phyloP scores from a whole-genome alignment of 2,797 vertebrate species.

The Hozukius guyotensis region DNA sequence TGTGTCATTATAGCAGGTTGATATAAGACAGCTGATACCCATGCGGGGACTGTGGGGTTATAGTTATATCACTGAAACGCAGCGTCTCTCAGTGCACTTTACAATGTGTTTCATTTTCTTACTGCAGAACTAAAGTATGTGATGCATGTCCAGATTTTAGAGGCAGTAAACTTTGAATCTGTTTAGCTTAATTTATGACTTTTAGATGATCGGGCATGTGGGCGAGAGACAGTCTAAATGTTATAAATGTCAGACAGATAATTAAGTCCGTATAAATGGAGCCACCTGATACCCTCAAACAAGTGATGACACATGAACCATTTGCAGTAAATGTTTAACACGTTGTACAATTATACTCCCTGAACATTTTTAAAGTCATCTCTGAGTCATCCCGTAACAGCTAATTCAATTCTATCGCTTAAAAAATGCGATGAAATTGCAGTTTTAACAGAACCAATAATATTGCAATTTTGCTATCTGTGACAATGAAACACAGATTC shows the following conservation, averaged over 20 bases:
- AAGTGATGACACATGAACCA: conserved; percentile 5
- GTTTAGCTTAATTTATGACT: conserved; percentile 3
- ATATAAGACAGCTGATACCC: conserved; percentile 50
- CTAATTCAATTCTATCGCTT: conserved; percentile 18
- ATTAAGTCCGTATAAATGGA: conserved; percentile 28
- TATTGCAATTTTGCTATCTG: conserved; percentile 33
- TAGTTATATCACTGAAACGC: not conserved
- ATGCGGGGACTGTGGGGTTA: conserved; percentile 9
- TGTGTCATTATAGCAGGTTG: conserved; percentile 56
- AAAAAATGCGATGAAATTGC: conserved; percentile 33
- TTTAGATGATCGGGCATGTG: not conserved
- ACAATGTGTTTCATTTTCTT: not conserved
- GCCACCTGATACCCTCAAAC: conserved; percentile 33
- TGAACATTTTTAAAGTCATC: conserved; percentile 5
- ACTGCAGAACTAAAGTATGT: not conserved
- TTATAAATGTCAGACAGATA: conserved; percentile 15
- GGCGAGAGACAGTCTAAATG: not conserved
- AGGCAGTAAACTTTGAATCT: not conserved
- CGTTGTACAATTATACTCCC: not conserved
- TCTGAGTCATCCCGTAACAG: conserved; percentile 1
- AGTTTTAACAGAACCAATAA: conserved; percentile 50
- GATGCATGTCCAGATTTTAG: not conserved
- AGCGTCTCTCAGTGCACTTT: not conserved
- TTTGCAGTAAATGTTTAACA: not conserved
- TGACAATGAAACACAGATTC: conserved; percentile 37